These are phyloP conservation scores for Microchirus variegatus DNA, from an alignment of 2,797 vertebrate species.

Conservation along the genomic window DNA sequence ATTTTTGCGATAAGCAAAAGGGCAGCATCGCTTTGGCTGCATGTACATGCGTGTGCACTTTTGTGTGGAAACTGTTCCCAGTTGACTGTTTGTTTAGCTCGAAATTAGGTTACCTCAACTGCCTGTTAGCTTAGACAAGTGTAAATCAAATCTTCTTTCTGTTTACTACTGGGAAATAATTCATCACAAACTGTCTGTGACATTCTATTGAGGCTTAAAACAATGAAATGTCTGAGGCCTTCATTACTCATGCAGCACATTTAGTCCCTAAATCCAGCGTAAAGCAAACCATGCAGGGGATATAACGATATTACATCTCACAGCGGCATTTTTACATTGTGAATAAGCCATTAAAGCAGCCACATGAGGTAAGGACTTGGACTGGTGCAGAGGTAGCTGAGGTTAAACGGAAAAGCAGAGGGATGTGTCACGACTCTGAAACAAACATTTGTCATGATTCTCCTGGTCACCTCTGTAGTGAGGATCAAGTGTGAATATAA, in stretches of 20 bases:
- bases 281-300: slow-evolving; percentile 31
- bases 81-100: slow-evolving; percentile 63
- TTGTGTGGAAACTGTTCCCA: slow-evolving; percentile 26
- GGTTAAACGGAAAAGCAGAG: slow-evolving; percentile 71
- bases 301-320: slow-evolving; percentile 66
- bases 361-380: slow-evolving; percentile 71
- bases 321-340: slow-evolving; percentile 47
- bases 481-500: slow-evolving; percentile 71
- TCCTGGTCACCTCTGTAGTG: slow-evolving; percentile 54
- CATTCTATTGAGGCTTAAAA: slow-evolving; percentile 18
- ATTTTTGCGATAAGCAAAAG: slow-evolving; percentile 75
- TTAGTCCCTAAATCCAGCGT: slow-evolving; percentile 36
- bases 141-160: slow-evolving; percentile 43
- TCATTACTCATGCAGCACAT: slow-evolving; percentile 40
- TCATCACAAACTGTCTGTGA: slow-evolving; percentile 38
- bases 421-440: slow-evolving; percentile 67
- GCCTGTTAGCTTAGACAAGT: slow-evolving; percentile 35
- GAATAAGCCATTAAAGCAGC: slow-evolving; percentile 60
- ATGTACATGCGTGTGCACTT: not conserved
- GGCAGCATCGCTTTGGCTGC: slow-evolving; percentile 52
- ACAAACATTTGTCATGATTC: slow-evolving; percentile 71
- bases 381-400: slow-evolving; percentile 57
- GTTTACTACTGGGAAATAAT: slow-evolving; percentile 41
- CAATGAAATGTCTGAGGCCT: slow-evolving; percentile 6
- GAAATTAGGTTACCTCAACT: slow-evolving; percentile 56